Conservation (phyloP, 1,140 invertebrate species). For the Tachypleus tridentatus region DNA sequence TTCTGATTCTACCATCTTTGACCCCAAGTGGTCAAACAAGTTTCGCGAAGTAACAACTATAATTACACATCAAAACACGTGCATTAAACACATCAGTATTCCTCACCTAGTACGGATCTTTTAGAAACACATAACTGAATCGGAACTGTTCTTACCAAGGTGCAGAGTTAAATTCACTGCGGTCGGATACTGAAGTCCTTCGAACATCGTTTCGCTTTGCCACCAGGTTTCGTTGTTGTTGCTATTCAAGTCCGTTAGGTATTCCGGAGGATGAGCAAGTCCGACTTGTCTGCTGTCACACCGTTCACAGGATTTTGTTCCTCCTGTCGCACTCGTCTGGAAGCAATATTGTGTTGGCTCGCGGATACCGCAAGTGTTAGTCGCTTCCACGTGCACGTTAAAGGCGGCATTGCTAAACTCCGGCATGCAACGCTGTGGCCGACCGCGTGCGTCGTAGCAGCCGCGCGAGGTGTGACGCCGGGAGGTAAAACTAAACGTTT, state of each 20-base stretch:
- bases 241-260: conserved; percentile 80
- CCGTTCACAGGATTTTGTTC: conserved; percentile 46
- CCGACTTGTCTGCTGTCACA: conserved; percentile 41
- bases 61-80: too few relatives aligned
- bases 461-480: too few relatives aligned
- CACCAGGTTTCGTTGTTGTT: conserved; percentile 90
- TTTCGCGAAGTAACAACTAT: too few relatives aligned
- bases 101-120: too few relatives aligned
- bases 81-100: too few relatives aligned
- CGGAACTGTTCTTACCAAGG: conserved; percentile 50
- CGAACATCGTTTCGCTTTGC: conserved; percentile 95
- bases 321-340: conserved; percentile 43
- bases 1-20: too few relatives aligned
- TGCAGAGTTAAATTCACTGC: conserved; percentile 84
- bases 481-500: too few relatives aligned
- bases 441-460: conserved; percentile 39
- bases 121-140: too few relatives aligned
- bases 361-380: conserved; percentile 84
- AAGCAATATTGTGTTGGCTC: conserved; percentile 68
- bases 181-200: conserved; percentile 77
- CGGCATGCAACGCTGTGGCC: conserved; percentile 75
- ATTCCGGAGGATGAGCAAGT: conserved; percentile 56
- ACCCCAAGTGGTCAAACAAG: too few relatives aligned
- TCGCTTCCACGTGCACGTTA: conserved; percentile 69
- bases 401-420: conserved; percentile 95